Evolutionary conservation across 1,140 invertebrate genomes (phyloP).

Genomic region (Bombus turneri): DNA sequence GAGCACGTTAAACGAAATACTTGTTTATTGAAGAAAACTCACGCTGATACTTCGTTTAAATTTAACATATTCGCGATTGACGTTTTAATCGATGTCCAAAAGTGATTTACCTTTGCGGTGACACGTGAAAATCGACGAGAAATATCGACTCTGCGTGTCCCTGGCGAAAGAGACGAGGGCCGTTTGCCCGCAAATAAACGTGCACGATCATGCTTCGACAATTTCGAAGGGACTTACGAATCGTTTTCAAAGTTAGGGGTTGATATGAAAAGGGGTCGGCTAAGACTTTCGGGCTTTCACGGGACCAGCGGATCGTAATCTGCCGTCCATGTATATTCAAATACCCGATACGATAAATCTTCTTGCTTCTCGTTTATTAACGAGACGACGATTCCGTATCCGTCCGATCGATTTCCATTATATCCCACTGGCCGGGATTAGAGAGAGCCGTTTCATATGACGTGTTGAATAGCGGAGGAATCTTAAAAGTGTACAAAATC

Average conservation of each 20-base stretch:
- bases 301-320: conserved; percentile 16
- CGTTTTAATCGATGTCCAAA: not conserved
- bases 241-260: conserved; percentile 12
- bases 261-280: conserved; percentile 15
- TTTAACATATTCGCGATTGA: not conserved
- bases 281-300: conserved; percentile 22
- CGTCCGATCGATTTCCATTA: conserved; percentile 23
- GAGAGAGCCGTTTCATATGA: not conserved
- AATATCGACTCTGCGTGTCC: too few relatives aligned
- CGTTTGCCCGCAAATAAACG: conserved; percentile 25
- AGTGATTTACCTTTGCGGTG: too few relatives aligned
- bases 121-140: not conserved
- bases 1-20: not conserved
- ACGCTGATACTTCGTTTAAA: not conserved
- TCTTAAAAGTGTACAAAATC: too few relatives aligned
- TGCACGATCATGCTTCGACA: conserved; percentile 19
- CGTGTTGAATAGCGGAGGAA: not conserved
- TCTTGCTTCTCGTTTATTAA: conserved; percentile 25
- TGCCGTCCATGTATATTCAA: conserved; percentile 23
- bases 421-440: not conserved
- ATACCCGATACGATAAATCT: conserved; percentile 33
- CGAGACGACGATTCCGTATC: conserved; percentile 1
- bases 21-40: not conserved
- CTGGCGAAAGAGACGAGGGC: not conserved
- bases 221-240: conserved; percentile 25